phyloP scores from a whole-genome alignment of 2,888 invertebrate genomes.

The Aromia moschata region DNA sequence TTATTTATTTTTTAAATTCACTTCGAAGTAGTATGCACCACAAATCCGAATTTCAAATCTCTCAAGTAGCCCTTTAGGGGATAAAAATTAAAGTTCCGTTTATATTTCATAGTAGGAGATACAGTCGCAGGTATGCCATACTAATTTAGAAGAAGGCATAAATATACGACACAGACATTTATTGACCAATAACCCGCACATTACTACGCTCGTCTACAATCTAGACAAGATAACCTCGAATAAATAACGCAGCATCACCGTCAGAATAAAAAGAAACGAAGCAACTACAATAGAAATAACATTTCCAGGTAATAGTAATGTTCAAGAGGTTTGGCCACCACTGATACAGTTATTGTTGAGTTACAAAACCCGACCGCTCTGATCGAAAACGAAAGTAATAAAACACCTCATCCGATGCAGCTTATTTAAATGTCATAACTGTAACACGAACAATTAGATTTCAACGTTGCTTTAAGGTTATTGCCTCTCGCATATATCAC shows the following conservation, averaged over 20 bases:
- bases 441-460: conserved; percentile 13
- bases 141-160: too few relatives aligned
- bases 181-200: neutral
- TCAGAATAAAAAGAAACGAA: conserved; percentile 10
- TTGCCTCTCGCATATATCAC: conserved; percentile 12
- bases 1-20: too few relatives aligned
- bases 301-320: conserved; percentile 10
- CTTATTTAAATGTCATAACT: conserved; percentile 22
- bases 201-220: conserved; percentile 3
- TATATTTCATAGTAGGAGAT: too few relatives aligned
- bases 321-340: conserved; percentile 11
- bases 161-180: too few relatives aligned
- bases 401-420: conserved; percentile 20
- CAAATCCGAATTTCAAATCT: too few relatives aligned
- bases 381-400: conserved; percentile 23
- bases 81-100: too few relatives aligned
- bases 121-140: too few relatives aligned
- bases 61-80: too few relatives aligned
- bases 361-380: conserved; percentile 12
- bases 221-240: conserved; percentile 7
- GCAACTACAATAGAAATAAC: conserved; percentile 8
- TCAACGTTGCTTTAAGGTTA: conserved; percentile 12
- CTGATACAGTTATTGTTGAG: conserved; percentile 18
- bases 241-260: conserved; percentile 11
- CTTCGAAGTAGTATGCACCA: too few relatives aligned